These are phyloP conservation scores for Eumacrocentrus americanus DNA, from an alignment of 2,888 invertebrate species.

Conservation along the genomic window DNA sequence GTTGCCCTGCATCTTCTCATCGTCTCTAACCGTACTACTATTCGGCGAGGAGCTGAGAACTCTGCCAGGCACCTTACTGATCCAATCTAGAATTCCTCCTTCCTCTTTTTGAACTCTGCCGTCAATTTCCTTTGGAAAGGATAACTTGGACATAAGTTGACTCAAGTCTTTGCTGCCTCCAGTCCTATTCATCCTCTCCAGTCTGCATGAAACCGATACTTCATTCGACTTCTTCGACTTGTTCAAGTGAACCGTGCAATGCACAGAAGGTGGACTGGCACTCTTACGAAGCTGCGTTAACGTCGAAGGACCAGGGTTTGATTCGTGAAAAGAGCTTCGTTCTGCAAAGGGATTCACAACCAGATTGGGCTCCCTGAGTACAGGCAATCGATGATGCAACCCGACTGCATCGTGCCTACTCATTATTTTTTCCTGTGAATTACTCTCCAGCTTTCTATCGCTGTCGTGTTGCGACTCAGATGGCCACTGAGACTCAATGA, in stretches of 20 bases:
- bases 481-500: conserved; percentile 7
- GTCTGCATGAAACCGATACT: conserved; percentile 20
- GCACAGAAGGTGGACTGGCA: conserved; percentile 23
- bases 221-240: conserved; percentile 31
- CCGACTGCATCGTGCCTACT: conserved; percentile 4
- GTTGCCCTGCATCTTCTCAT: conserved; percentile 20
- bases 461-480: background rate
- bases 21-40: conserved; percentile 36
- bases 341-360: conserved; percentile 44
- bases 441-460: background rate
- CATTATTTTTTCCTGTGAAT: background rate
- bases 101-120: conserved; percentile 44
- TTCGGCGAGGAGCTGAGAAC: conserved; percentile 50
- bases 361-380: conserved; percentile 28
- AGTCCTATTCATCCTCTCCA: conserved; percentile 9
- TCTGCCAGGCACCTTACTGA: conserved; percentile 50
- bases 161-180: conserved; percentile 35
- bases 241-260: conserved; percentile 47
- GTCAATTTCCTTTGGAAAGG: conserved; percentile 47
- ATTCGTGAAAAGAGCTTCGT: conserved; percentile 45
- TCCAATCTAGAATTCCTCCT: conserved; percentile 52
- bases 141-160: conserved; percentile 49
- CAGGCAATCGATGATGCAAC: conserved; percentile 4
- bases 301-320: conserved; percentile 50
- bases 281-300: conserved; percentile 6